A percentile compares a stretch with the other conserved stretches of the same genome.
Conservation (phyloP, 2,797 vertebrate species). For the Tympanoctomys barrerae region DNA sequence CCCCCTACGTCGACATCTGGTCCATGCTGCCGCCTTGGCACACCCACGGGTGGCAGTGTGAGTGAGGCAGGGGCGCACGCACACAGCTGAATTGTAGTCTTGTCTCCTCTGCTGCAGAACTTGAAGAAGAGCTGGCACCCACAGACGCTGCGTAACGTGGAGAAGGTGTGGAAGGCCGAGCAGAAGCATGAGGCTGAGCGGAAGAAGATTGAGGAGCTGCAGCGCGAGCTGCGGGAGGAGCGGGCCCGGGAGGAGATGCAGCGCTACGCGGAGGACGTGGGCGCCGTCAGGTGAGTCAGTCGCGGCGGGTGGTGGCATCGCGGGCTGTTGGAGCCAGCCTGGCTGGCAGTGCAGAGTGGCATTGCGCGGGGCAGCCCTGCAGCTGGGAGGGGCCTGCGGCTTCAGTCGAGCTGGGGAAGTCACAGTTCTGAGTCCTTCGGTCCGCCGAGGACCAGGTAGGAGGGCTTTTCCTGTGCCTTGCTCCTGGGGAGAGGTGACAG, state of each 20-base stretch:
- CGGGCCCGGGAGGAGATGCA: constrained; percentile 97
- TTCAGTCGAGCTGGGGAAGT: neutral
- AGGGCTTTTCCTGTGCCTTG: neutral
- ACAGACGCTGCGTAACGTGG: constrained; percentile 98
- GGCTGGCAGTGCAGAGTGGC: neutral
- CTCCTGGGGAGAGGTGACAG: neutral
- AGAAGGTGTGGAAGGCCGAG: constrained; percentile 99
- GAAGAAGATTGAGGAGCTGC: constrained; percentile 98
- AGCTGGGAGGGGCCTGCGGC: neutral
- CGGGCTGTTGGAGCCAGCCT: neutral
- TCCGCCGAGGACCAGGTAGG: neutral
- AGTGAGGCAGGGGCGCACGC: neutral
- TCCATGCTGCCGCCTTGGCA: neutral
- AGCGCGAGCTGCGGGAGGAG: constrained; percentile 96
- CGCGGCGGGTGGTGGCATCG: neutral
- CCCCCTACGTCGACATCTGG: neutral
- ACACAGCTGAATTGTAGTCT: neutral
- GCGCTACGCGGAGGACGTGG: constrained; percentile 93
- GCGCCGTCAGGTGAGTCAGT: constrained; percentile 92
- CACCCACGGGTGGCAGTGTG: neutral
- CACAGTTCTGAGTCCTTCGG: neutral
- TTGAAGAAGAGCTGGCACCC: constrained; percentile 99
- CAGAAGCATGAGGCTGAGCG: constrained; percentile 96
- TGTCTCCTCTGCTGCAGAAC: constrained; percentile 88
- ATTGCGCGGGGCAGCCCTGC: neutral